A percentile compares a stretch with the other conserved stretches of the same genome.
Evolutionary conservation across 2,797 vertebrate genomes (phyloP).

Genomic region (Paedocypris micromegethes): DNA sequence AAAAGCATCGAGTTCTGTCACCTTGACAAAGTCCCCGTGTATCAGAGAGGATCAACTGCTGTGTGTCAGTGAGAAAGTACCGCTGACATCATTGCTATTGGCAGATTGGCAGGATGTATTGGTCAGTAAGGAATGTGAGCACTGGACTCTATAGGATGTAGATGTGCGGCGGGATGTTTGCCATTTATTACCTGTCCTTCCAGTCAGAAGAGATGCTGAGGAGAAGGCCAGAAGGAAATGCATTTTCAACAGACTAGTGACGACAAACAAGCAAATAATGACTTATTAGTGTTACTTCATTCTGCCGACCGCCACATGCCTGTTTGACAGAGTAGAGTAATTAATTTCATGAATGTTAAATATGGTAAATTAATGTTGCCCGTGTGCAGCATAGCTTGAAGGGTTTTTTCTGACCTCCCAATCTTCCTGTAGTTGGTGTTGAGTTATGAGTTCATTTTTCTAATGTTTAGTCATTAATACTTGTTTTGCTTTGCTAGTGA

Average conservation of each 20-base stretch:
- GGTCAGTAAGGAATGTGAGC: constrained; percentile 25
- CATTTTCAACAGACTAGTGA: constrained; percentile 12
- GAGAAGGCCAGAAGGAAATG: constrained; percentile 18
- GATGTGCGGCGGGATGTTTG: constrained; percentile 27
- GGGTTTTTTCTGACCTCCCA: constrained; percentile 29
- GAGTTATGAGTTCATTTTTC: constrained; percentile 37
- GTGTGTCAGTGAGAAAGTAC: constrained; percentile 13
- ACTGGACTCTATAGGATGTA: constrained; percentile 14
- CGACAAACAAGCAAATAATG: constrained; percentile 31
- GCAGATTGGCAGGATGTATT: constrained; percentile 24
- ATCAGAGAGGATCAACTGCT: constrained; percentile 9
- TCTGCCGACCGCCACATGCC: constrained; percentile 29
- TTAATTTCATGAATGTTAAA: constrained; percentile 49
- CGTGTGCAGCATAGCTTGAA: constrained; percentile 25
- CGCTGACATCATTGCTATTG: constrained; percentile 30
- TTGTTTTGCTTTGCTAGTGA: constrained; percentile 17
- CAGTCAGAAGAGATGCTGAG: constrained; percentile 13
- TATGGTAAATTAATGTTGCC: constrained; percentile 42
- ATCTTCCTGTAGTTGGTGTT: constrained; percentile 29
- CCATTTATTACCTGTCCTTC: constrained; percentile 32
- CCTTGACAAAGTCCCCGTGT: background rate
- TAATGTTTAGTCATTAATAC: constrained; percentile 31
- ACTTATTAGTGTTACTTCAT: constrained; percentile 31
- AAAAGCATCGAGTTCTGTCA: constrained; percentile 25
- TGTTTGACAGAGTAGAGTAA: constrained; percentile 40